These are phyloP conservation scores for Chionis minor DNA, from an alignment of 2,113 vertebrate genomes.

Conservation along the genomic window DNA sequence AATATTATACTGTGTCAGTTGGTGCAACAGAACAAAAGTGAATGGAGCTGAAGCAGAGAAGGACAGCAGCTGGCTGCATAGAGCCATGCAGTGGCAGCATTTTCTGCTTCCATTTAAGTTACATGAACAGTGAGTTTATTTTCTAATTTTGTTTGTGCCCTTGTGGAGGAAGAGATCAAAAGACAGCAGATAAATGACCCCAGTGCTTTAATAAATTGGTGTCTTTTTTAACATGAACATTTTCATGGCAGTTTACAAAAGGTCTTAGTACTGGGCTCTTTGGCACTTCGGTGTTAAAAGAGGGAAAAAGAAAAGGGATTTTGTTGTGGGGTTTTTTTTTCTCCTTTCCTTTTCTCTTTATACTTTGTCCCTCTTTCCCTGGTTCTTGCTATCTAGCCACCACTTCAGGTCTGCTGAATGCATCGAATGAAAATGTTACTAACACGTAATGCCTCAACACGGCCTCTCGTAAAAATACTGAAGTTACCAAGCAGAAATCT, in stretches of 20 bases:
- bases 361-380: neutral
- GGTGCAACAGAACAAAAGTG: neutral
- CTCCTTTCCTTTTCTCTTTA: neutral
- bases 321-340: neutral
- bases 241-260: neutral
- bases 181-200: neutral
- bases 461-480: neutral
- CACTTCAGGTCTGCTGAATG: neutral
- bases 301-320: neutral
- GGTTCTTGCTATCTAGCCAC: neutral
- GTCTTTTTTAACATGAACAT: neutral
- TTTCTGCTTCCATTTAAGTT: neutral
- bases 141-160: neutral
- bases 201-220: neutral
- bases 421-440: neutral
- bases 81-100: neutral
- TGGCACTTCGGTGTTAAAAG: neutral
- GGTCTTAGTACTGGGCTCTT: neutral
- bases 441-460: neutral
- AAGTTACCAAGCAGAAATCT: neutral
- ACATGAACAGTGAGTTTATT: neutral
- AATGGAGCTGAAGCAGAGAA: neutral
- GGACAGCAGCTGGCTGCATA: neutral
- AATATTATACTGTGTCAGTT: neutral
- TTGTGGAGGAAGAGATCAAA: neutral